Percentiles rank a stretch among this genome's conserved stretches.
These are phyloP conservation scores for Anthrax anthrax DNA, from an alignment of 2,888 invertebrate genomes.

Conservation along the genomic window DNA sequence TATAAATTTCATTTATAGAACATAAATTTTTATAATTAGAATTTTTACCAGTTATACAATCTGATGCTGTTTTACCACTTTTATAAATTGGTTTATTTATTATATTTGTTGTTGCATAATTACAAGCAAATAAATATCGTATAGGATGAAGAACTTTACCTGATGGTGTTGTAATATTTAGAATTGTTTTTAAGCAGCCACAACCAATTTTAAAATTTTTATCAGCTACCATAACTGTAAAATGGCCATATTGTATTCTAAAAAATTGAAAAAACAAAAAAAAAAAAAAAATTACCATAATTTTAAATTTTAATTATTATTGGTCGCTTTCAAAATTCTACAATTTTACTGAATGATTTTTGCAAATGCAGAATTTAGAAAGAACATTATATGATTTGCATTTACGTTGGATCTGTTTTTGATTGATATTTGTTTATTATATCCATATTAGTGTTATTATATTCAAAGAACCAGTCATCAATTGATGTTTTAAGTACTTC, in stretches of 20 bases:
- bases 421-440: not conserved
- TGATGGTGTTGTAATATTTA: not conserved
- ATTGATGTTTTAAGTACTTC: not conserved
- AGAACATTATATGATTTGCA: not conserved
- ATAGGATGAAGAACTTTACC: too few relatives aligned
- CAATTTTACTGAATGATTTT: too few relatives aligned
- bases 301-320: not conserved
- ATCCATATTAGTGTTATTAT: conserved; percentile 2
- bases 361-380: not conserved
- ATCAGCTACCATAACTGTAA: conserved; percentile 2
- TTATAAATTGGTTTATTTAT: not conserved
- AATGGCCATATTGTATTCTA: not conserved
- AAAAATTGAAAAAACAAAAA: not conserved
- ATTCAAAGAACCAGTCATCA: conserved; percentile 7
- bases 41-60: not conserved
- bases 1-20: not conserved
- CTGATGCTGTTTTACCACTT: not conserved
- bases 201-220: not conserved
- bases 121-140: not conserved
- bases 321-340: too few relatives aligned
- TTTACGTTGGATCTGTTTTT: not conserved
- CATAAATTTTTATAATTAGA: conserved; percentile 20
- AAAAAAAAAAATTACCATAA: not conserved
- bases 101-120: conserved; percentile 1
- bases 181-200: not conserved